These are phyloP conservation scores for Spilarctia lutea DNA, from an alignment of 2,888 invertebrate species.

Conservation along the genomic window DNA sequence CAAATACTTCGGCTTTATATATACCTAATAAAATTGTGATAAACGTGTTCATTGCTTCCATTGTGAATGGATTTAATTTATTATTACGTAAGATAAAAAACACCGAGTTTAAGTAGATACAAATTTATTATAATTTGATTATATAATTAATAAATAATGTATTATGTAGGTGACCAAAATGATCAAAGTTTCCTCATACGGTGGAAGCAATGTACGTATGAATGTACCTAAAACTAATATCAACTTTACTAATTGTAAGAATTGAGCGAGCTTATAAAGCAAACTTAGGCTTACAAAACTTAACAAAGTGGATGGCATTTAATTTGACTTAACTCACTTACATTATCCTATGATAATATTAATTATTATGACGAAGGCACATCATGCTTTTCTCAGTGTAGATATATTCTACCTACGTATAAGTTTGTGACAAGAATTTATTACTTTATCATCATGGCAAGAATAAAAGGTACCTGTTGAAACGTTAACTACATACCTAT, in stretches of 20 bases:
- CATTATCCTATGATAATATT: slow-evolving; percentile 73
- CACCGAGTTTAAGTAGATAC: slow-evolving; percentile 31
- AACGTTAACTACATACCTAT: slow-evolving; percentile 81
- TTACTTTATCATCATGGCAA: slow-evolving; percentile 86
- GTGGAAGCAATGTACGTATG: slow-evolving; percentile 68
- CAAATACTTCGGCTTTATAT: slow-evolving; percentile 67
- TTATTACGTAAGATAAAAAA: slow-evolving; percentile 39
- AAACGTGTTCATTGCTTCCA: slow-evolving; percentile 72
- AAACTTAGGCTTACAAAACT: slow-evolving; percentile 84
- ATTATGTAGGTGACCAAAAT: slow-evolving; percentile 21
- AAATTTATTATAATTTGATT: slow-evolving; percentile 41
- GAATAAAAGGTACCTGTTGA: slow-evolving; percentile 86
- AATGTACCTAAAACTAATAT: slow-evolving; percentile 73
- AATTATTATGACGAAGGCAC: slow-evolving; percentile 84
- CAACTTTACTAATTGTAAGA: slow-evolving; percentile 80
- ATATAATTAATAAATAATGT: slow-evolving; percentile 40
- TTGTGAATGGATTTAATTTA: slow-evolving; percentile 51
- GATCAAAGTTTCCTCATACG: slow-evolving; percentile 39
- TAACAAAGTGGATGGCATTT: slow-evolving; percentile 87
- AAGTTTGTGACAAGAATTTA: slow-evolving; percentile 84
- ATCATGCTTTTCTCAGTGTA: slow-evolving; percentile 76
- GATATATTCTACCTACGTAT: slow-evolving; percentile 69
- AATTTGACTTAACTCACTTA: slow-evolving; percentile 86
- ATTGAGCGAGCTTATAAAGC: slow-evolving; percentile 85
- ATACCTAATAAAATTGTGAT: slow-evolving; percentile 73